A percentile compares a stretch with the other conserved stretches of the same genome.
phyloP scores from a whole-genome alignment of 2,113 vertebrate species.

The Galbula dea region DNA sequence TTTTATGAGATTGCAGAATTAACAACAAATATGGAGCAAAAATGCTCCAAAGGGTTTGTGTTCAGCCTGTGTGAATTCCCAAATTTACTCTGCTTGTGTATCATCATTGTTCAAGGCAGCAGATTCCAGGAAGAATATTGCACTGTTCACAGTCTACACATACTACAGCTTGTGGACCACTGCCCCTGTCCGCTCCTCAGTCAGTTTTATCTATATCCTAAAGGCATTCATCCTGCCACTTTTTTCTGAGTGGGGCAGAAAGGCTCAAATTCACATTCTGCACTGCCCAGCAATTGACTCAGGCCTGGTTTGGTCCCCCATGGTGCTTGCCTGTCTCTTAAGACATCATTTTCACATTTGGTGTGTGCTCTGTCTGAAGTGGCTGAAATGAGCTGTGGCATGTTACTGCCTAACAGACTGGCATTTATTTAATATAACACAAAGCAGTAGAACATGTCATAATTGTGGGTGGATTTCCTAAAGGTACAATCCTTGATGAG shows the following conservation, averaged over 20 bases:
- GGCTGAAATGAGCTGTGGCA: not conserved
- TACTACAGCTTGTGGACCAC: not conserved
- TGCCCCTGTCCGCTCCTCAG: not conserved
- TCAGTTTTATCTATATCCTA: not conserved
- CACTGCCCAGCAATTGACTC: not conserved
- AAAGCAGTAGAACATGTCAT: not conserved
- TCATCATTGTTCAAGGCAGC: not conserved
- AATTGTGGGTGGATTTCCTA: not conserved
- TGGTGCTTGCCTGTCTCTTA: not conserved
- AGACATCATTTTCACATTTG: not conserved
- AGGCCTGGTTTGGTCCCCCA: not conserved
- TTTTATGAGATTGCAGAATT: not conserved
- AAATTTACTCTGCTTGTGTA: not conserved
- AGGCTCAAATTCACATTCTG: not conserved
- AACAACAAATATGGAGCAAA: not conserved
- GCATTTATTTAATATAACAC: not conserved
- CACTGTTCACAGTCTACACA: fast-evolving
- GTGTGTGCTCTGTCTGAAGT: not conserved
- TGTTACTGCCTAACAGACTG: not conserved
- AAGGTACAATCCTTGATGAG: not conserved
- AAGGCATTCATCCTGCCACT: not conserved
- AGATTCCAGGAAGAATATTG: not conserved
- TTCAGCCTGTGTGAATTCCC: not conserved
- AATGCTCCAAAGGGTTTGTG: too few relatives aligned
- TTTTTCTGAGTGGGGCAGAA: not conserved